phyloP scores from a whole-genome alignment of 2,113 vertebrate species.

The Cavia aperea region DNA sequence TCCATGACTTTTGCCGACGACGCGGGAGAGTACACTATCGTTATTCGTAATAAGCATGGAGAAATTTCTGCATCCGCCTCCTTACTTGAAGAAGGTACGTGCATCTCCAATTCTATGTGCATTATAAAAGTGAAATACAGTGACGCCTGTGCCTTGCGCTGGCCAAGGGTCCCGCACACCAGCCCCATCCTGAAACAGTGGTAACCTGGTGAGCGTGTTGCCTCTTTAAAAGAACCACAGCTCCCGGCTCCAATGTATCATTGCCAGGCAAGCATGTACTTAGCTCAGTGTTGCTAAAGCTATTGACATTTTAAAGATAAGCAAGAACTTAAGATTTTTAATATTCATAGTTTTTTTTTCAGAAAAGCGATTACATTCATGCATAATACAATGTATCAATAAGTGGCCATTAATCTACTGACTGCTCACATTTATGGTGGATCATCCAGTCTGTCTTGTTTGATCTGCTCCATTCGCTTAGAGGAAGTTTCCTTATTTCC shows the following conservation, averaged over 20 bases:
- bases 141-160: background rate
- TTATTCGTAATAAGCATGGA: slow-evolving; percentile 88
- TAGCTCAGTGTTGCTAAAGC: background rate
- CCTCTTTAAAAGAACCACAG: background rate
- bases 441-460: background rate
- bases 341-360: background rate
- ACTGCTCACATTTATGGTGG: background rate
- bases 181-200: background rate
- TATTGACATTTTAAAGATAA: background rate
- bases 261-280: background rate
- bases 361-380: background rate
- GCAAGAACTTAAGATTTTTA: background rate
- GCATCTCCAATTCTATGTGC: background rate
- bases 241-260: background rate
- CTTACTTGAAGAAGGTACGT: slow-evolving; percentile 91
- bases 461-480: background rate
- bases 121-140: background rate
- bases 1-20: slow-evolving; percentile 98
- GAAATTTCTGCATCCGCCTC: slow-evolving; percentile 88
- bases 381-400: background rate
- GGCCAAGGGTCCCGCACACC: background rate
- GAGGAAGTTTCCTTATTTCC: background rate
- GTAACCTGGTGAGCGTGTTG: background rate
- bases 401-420: background rate
- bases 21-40: slow-evolving; percentile 94